Percentiles rank a stretch among this genome's conserved stretches.
These are phyloP conservation scores for Gobius niger DNA, from an alignment of 2,113 vertebrate genomes.

Conservation along the genomic window DNA sequence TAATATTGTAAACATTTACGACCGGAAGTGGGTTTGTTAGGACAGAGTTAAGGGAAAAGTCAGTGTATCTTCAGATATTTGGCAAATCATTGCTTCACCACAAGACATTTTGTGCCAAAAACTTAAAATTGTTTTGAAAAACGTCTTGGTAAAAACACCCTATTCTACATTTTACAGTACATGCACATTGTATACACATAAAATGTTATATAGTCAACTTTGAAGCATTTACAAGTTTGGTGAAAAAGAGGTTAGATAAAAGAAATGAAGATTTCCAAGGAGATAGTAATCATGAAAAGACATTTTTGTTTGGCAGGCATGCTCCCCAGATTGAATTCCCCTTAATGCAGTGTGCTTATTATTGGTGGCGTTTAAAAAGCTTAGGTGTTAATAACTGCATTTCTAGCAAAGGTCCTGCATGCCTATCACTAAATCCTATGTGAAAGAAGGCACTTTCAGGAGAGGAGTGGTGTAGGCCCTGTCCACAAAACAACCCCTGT, in stretches of 20 bases:
- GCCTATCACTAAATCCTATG: conserved; percentile 60
- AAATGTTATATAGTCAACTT: conserved; percentile 63
- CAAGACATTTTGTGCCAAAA: conserved; percentile 53
- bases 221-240: conserved; percentile 65
- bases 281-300: conserved; percentile 34
- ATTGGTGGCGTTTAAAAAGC: conserved; percentile 14
- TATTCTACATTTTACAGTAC: conserved; percentile 69
- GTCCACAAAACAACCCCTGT: conserved; percentile 42
- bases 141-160: conserved; percentile 60
- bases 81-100: conserved; percentile 45
- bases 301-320: conserved; percentile 46
- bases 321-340: conserved; percentile 49
- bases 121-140: conserved; percentile 47
- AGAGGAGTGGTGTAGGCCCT: conserved; percentile 55
- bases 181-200: conserved; percentile 74
- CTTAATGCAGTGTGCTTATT: conserved; percentile 60
- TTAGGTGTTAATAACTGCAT: conserved; percentile 50
- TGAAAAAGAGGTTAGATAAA: conserved; percentile 65
- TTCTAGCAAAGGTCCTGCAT: conserved; percentile 49
- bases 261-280: conserved; percentile 57
- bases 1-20: conserved; percentile 73
- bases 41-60: conserved; percentile 44
- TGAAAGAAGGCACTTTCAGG: conserved; percentile 76
- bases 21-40: conserved; percentile 67
- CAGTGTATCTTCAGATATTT: conserved; percentile 47